Percentiles rank a stretch among this genome's conserved stretches.
Evolutionary conservation across 2,888 invertebrate species (phyloP).

Genomic region (Acanthococcus lagerstroemiae): DNA sequence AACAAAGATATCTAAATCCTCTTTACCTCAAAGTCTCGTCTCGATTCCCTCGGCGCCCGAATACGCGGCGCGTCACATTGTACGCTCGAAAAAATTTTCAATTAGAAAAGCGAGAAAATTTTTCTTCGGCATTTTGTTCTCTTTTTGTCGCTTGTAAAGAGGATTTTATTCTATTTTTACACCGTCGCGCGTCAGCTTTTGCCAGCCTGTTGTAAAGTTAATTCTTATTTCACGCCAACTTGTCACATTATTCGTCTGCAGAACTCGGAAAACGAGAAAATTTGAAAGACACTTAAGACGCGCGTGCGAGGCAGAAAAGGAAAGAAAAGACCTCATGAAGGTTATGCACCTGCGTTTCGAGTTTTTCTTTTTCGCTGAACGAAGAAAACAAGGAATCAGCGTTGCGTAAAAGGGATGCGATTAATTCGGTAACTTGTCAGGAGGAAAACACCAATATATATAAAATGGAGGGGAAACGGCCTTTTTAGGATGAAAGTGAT

Average conservation of each 20-base stretch:
- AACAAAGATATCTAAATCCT: no score
- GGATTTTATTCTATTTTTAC: not conserved
- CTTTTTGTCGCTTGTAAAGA: not conserved
- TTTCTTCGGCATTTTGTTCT: not conserved
- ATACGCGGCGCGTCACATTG: no score
- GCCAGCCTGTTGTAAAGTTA: not conserved
- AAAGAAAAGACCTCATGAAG: not conserved
- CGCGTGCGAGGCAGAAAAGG: not conserved
- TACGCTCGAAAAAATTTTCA: no score
- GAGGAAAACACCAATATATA: slow-evolving; percentile 4
- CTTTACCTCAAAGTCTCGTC: no score
- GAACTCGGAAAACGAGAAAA: slow-evolving; percentile 3
- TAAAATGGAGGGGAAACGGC: slow-evolving; percentile 1
- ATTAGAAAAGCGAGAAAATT: no score
- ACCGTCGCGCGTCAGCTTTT: not conserved
- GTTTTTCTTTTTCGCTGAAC: not conserved
- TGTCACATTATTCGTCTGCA: not conserved
- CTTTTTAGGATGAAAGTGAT: slow-evolving; percentile 11
- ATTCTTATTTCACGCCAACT: slow-evolving; percentile 4
- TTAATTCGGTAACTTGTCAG: slow-evolving; percentile 15
- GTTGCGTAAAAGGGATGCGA: slow-evolving; percentile 11
- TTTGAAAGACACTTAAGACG: slow-evolving; percentile 1
- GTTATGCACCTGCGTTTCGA: slow-evolving; percentile 8
- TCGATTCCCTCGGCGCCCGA: no score
- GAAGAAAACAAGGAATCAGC: slow-evolving; percentile 5